These are phyloP conservation scores for Neoascia interrupta DNA, from an alignment of 2,888 invertebrate species.

Conservation along the genomic window DNA sequence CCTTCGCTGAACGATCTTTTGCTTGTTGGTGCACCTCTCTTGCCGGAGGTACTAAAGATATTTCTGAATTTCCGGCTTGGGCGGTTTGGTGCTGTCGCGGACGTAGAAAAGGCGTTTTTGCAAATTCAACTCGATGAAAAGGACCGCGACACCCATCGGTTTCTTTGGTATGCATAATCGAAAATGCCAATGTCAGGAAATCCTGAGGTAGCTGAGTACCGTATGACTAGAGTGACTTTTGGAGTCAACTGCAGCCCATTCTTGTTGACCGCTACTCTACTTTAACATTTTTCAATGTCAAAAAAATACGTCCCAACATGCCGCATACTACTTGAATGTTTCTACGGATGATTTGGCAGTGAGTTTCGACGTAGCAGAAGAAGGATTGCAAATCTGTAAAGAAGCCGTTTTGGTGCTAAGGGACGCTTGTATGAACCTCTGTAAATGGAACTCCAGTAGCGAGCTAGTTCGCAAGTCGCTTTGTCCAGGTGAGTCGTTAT, in stretches of 20 bases:
- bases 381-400: neutral
- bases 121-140: constrained; percentile 61
- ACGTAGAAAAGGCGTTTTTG: constrained; percentile 26
- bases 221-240: neutral
- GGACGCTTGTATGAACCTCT: neutral
- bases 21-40: neutral
- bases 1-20: neutral
- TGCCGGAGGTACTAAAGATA: neutral
- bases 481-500: neutral
- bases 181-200: too few species aligned
- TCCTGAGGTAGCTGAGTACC: neutral
- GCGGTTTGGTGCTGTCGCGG: constrained; percentile 52
- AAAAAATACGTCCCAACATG: too few species aligned
- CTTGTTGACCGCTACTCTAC: too few species aligned
- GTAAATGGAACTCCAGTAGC: neutral
- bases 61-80: constrained; percentile 36
- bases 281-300: too few species aligned
- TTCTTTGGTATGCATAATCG: too few species aligned
- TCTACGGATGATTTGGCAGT: neutral
- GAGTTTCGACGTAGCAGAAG: neutral
- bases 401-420: neutral
- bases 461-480: neutral
- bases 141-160: constrained; percentile 66
- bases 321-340: too few species aligned
- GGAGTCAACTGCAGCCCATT: neutral